Percentiles rank a stretch among this genome's conserved stretches.
Conservation (phyloP, 2,797 vertebrate genomes). For the Hyperoplus immaculatus region DNA sequence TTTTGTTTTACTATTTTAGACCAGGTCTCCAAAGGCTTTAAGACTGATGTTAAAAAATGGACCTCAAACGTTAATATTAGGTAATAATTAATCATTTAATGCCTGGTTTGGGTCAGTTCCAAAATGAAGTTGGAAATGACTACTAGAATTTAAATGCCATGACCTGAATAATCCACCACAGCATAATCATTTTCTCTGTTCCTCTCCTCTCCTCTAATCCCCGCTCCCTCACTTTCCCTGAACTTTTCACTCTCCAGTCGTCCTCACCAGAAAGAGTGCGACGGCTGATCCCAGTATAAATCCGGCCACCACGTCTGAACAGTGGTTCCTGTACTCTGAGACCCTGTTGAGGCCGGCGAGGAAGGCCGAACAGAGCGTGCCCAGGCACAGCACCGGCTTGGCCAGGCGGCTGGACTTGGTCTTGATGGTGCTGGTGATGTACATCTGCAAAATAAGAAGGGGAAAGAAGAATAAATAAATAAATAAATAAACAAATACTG, state of each 20-base stretch:
- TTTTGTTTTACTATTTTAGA: no score
- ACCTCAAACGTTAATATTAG: neutral
- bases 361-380: constrained; percentile 95
- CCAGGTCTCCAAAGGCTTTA: neutral
- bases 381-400: constrained; percentile 96
- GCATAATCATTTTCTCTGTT: neutral
- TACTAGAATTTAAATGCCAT: constrained; percentile 33
- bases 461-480: neutral
- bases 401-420: constrained; percentile 97
- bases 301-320: constrained; percentile 95
- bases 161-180: constrained; percentile 38
- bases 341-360: constrained; percentile 97
- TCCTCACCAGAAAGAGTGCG: constrained; percentile 94
- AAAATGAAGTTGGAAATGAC: constrained; percentile 30
- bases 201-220: constrained; percentile 7
- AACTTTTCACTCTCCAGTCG: neutral
- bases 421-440: constrained; percentile 99
- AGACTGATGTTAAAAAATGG: constrained; percentile 17
- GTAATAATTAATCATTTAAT: constrained; percentile 52
- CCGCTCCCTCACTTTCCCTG: no score
- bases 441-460: constrained; percentile 89
- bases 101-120: constrained; percentile 44
- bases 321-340: constrained; percentile 97
- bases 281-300: constrained; percentile 95
- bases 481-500: no score